Percentiles rank a stretch among this genome's conserved stretches.
These are phyloP conservation scores for Dallia pectoralis DNA, from an alignment of 2,797 vertebrate genomes.

Conservation along the genomic window DNA sequence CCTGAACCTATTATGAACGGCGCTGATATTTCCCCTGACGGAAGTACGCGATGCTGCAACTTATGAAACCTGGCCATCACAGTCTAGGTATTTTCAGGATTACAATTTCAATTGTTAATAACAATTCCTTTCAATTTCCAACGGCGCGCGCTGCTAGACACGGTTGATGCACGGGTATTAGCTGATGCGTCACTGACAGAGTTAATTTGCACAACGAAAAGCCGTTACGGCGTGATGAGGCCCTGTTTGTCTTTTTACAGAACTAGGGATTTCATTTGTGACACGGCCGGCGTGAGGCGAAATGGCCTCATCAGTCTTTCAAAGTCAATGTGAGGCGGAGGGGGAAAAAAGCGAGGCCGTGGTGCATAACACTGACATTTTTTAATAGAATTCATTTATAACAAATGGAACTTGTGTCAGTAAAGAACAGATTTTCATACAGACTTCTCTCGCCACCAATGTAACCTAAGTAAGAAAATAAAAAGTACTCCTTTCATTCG, in stretches of 20 bases:
- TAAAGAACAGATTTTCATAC: conserved; percentile 99
- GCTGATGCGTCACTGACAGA: neutral
- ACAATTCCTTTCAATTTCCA: neutral
- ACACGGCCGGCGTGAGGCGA: conserved; percentile 63
- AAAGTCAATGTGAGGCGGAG: conserved; percentile 57
- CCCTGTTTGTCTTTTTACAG: conserved; percentile 61
- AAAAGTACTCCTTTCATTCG: conserved; percentile 99
- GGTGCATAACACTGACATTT: conserved; percentile 99
- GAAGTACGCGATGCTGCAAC: neutral
- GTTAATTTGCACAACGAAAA: conserved; percentile 59
- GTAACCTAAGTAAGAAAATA: conserved; percentile 99
- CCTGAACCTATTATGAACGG: neutral
- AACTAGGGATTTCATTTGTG: conserved; percentile 64
- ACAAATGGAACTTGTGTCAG: conserved; percentile 99
- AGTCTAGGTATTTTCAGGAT: neutral
- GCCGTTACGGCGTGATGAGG: conserved; percentile 62
- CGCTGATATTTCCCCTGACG: neutral
- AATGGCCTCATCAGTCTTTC: conserved; percentile 68
- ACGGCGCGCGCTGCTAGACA: neutral
- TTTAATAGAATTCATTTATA: conserved; percentile 99
- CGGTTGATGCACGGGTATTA: neutral
- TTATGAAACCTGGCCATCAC: neutral
- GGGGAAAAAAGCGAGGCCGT: conserved; percentile 73
- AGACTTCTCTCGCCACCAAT: conserved; percentile 99
- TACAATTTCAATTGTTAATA: neutral